Evolutionary conservation across 1,140 invertebrate genomes (phyloP), one percentile per base, ranked within the genome.

Genomic region (Capitella teleta): DNA sequence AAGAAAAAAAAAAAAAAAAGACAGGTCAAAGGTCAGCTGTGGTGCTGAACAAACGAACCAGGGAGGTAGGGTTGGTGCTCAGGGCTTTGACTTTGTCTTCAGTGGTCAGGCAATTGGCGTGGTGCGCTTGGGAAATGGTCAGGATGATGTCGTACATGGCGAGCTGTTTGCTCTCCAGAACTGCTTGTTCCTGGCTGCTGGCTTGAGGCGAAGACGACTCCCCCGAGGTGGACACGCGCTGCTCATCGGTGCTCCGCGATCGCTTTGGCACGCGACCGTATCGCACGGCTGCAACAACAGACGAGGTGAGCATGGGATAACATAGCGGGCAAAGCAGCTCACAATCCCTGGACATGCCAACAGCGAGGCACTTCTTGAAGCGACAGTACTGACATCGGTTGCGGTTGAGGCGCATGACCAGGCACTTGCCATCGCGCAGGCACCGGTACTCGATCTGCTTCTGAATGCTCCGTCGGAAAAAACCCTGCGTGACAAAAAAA

Each of bases 391-490:
- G 92, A 76, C 93, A 97, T 55, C 94, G 80, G 78, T 98, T 98
- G 47, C 94, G 77, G 74, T 95, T 98, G 53, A 97, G 79, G 61
- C 92, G 79, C 66, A 95, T 93, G 19, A 98, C 91, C 62, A 93
- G 76, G 74, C 94, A 97, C 79, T 94, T 94, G 55, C 92, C 91
- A 75, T 97, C 92, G 47, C 91, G 77, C 57, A 97, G 76, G 73
- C 94, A 98, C 60, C 91, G 79, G 74, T 97, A 97, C 67, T 96
- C 92, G 61, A 97, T 97, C 74, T 96, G 92, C 70, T 97, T 97
- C 72, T 98, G 93, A 59, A 97, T 97, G 71, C 90, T 81, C 24
- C 82, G 68, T 23, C 82, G 73, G 62, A 83, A 83, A 67, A 83
- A 83, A 23, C 81, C 81, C 79, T 82, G 67, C 0, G 62, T 58